phyloP scores from a whole-genome alignment of 1,140 invertebrate genomes.

The Cydia strobilella region DNA sequence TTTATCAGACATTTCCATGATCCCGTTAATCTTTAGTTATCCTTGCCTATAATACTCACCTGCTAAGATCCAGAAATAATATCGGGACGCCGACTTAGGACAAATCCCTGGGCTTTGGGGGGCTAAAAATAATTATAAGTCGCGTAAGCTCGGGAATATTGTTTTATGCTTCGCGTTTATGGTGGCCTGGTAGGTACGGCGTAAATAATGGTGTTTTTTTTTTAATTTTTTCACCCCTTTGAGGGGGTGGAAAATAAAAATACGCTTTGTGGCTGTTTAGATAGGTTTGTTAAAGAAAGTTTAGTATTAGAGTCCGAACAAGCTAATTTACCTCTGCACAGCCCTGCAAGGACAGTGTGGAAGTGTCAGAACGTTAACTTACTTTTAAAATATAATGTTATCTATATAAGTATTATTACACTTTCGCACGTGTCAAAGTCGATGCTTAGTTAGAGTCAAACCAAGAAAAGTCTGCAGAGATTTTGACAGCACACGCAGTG shows the following conservation, averaged over 20 bases:
- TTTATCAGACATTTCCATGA: constrained; percentile 27
- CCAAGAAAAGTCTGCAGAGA: no score
- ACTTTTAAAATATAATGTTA: no score
- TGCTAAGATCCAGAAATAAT: constrained; percentile 63
- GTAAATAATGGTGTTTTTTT: not conserved
- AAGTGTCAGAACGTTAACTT: no score
- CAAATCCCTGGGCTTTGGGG: constrained; percentile 70
- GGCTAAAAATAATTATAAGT: constrained; percentile 76
- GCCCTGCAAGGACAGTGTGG: no score
- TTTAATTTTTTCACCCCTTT: not conserved
- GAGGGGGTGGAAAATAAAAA: not conserved
- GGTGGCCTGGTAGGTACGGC: not conserved
- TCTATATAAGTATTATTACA: no score
- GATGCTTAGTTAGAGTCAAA: no score
- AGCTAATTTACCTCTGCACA: no score
- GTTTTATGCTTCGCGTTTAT: constrained; percentile 22
- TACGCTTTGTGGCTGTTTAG: not conserved
- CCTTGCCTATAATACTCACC: constrained; percentile 44
- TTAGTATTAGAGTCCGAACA: no score
- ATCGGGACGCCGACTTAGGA: constrained; percentile 63
- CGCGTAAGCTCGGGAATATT: constrained; percentile 50
- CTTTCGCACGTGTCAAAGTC: no score
- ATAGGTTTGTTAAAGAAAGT: not conserved
- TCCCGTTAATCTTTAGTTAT: constrained; percentile 59
- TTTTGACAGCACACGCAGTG: no score